phyloP scores from a whole-genome alignment of 2,888 invertebrate genomes.

The Agriopis aurantiaria region DNA sequence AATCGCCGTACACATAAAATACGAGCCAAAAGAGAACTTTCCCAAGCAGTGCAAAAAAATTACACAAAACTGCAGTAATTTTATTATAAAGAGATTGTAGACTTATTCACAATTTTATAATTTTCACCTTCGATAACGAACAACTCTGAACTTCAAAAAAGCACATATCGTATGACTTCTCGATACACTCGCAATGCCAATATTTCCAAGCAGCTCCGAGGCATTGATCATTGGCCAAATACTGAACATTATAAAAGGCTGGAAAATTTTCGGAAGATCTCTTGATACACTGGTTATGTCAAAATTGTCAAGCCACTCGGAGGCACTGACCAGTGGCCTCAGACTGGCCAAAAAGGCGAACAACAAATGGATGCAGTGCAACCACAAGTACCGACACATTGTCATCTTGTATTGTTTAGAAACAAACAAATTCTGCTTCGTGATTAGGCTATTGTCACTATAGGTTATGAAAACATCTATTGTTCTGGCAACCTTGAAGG shows the following conservation, averaged over 20 bases:
- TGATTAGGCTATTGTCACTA: conserved; percentile 13
- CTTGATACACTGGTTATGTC: conserved; percentile 27
- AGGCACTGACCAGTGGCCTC: conserved; percentile 33
- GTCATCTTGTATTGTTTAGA: conserved; percentile 20
- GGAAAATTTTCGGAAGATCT: conserved; percentile 25
- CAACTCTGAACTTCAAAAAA: conserved; percentile 37
- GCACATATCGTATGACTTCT: conserved; percentile 42
- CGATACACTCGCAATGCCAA: conserved; percentile 24
- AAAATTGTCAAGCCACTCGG: conserved; percentile 16
- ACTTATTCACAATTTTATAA: neutral
- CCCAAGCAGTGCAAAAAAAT: no score
- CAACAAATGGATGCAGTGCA: conserved; percentile 6
- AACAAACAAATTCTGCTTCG: conserved; percentile 16
- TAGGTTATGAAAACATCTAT: conserved; percentile 16
- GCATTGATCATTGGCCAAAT: conserved; percentile 35
- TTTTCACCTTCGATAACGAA: conserved; percentile 22
- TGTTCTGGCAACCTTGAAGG: conserved; percentile 5
- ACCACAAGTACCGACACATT: conserved; percentile 25
- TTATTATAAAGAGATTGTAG: no score
- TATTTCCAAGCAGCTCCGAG: conserved; percentile 20
- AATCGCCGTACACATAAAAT: no score
- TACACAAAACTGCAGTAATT: no score
- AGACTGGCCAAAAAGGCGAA: conserved; percentile 18
- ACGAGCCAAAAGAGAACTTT: no score
- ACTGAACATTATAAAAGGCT: conserved; percentile 18